Base-by-base conservation (phyloP, 2,888 invertebrate species). In the Spicauda simplicius region DNA sequence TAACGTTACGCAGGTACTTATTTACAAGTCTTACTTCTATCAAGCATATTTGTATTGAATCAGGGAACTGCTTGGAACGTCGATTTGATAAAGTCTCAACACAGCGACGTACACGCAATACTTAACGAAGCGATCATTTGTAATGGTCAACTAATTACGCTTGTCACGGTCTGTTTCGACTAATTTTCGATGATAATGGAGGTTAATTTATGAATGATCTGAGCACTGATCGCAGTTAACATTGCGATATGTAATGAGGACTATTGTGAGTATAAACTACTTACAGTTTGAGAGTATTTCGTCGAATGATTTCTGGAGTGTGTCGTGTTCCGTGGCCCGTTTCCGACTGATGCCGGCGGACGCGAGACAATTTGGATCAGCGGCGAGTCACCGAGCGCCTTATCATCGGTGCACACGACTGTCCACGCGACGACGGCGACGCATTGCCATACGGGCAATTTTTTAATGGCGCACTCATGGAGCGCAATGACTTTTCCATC, bases 321-420 rank as follows among this genome's bases (percentile, higher is more conserved):
- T 16, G 20, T 57, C 50, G n/a, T 50, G 64, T 56, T 50, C 56
- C 64, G 64, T 64, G 56, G 56, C 56, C 64, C 56, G 64, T 33
- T 56, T 63, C 45, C 18, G 55, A 63, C 63, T 63, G 63, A 48
- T 55, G 55, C 55, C 63, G 55, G 63, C 55, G 62, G 37, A 54
- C 54, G 41, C 30, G 54, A 63, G 55, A 48, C 45, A 41, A 37
- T 48, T 59, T 25, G 11, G 20, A 48, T 53, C 37, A 54, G 54
- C 53, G 0, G 19, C 54, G 20, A 55, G 16, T 55, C 54, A 50
- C 14, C 5, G 45, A n/a, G n/a, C 45, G 45, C n/a, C 45, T 45
- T 45, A 45, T 45, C 45, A 45, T n/a, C 45, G 5, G 45, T n/a
- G 45, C 45, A 45, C 45, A 45, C 45, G 41, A 1, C 41, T n/a